Evolutionary conservation across 2,113 vertebrate species (phyloP).

Genomic region (Paramisgurnus dabryanus): DNA sequence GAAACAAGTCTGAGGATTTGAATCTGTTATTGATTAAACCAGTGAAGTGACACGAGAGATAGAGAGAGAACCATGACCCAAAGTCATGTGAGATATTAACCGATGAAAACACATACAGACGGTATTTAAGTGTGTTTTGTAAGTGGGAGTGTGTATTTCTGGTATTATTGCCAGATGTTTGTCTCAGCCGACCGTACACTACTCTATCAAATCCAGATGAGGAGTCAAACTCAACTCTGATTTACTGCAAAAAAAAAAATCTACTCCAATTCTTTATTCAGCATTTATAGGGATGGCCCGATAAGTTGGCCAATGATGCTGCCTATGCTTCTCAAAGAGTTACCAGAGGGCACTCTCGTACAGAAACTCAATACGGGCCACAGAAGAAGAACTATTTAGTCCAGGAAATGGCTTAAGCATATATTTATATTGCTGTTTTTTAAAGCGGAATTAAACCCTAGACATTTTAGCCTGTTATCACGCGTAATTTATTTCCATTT

Average conservation of each 20-base stretch:
- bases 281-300: too few species aligned
- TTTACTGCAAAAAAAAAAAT: neutral
- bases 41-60: neutral
- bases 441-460: too few species aligned
- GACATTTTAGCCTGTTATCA: too few species aligned
- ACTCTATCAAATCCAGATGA: conserved; percentile 34
- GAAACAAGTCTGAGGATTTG: neutral
- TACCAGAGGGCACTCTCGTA: too few species aligned
- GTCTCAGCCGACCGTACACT: conserved; percentile 25
- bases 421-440: too few species aligned
- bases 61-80: neutral
- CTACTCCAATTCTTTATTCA: too few species aligned
- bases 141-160: neutral
- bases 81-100: conserved; percentile 14
- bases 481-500: too few species aligned
- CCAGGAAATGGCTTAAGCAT: too few species aligned
- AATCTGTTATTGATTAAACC: neutral
- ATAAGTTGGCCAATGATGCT: too few species aligned
- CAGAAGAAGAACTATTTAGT: too few species aligned
- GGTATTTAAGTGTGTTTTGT: neutral
- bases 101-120: neutral
- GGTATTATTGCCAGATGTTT: conserved; percentile 41
- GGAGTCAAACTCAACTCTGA: conserved; percentile 4
- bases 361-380: too few species aligned
- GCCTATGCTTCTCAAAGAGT: too few species aligned